Conservation (phyloP, 2,797 vertebrate genomes). For the Sebastes matsubarae region DNA sequence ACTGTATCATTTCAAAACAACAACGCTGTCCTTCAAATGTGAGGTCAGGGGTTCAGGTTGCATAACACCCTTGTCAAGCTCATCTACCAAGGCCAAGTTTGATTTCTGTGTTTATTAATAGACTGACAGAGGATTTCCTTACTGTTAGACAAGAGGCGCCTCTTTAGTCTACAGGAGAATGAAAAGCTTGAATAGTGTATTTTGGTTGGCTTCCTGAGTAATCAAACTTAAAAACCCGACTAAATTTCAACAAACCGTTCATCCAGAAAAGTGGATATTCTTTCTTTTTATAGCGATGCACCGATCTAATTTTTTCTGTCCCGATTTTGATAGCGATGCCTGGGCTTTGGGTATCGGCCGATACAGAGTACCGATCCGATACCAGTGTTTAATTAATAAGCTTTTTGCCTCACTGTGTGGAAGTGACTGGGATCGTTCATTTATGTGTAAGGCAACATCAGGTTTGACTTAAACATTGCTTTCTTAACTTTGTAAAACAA, state of each 20-base stretch:
- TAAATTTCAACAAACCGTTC: background rate
- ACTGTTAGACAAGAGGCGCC: conserved; percentile 8
- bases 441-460: too few species aligned
- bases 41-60: conserved; percentile 63
- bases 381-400: too few species aligned
- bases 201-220: background rate
- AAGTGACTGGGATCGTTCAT: too few species aligned
- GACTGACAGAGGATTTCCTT: conserved; percentile 35
- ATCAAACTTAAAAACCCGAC: background rate
- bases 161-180: conserved; percentile 1
- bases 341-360: too few species aligned
- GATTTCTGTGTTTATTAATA: conserved; percentile 76
- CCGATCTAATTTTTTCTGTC: too few species aligned
- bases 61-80: conserved; percentile 60
- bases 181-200: background rate
- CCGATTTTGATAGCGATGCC: too few species aligned
- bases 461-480: too few species aligned
- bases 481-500: too few species aligned
- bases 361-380: too few species aligned
- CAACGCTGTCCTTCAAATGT: conserved; percentile 28
- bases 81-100: conserved; percentile 49
- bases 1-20: conserved; percentile 46
- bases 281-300: background rate
- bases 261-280: background rate
- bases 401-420: too few species aligned